A percentile compares a stretch with the other conserved stretches of the same genome.
These are phyloP conservation scores for Acanthochromis polyacanthus DNA, from an alignment of 2,113 vertebrate genomes.

Conservation along the genomic window DNA sequence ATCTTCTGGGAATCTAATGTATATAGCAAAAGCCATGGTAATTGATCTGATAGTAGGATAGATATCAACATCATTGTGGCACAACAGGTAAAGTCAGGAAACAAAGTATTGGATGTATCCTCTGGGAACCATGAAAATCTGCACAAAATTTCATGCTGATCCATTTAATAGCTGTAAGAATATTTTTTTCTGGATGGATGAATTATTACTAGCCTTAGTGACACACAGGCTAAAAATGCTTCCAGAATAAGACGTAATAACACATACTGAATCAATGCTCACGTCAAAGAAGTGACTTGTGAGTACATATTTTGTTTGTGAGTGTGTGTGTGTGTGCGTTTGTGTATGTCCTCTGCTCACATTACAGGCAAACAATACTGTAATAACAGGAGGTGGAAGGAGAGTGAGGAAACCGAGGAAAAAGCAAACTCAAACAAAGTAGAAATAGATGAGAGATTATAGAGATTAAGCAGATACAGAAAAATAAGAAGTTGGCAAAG, in stretches of 20 bases:
- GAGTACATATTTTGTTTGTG: conserved; percentile 35
- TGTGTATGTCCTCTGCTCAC: conserved; percentile 11
- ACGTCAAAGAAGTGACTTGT: background rate
- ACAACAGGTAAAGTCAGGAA: too few relatives aligned
- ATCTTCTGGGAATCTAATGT: too few relatives aligned
- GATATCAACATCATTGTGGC: too few relatives aligned
- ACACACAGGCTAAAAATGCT: background rate
- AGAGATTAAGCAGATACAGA: conserved; percentile 44
- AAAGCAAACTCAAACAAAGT: conserved; percentile 45
- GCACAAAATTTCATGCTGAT: background rate
- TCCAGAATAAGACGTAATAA: background rate
- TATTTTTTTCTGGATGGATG: too few relatives aligned
- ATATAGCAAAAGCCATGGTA: too few relatives aligned
- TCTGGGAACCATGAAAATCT: background rate
- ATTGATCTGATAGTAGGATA: too few relatives aligned
- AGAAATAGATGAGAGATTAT: conserved; percentile 50
- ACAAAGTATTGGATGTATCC: background rate
- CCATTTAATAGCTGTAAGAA: background rate
- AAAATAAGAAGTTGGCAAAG: conserved; percentile 49
- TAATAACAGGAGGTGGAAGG: conserved; percentile 49
- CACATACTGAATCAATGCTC: conserved; percentile 18
- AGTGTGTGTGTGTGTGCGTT: conserved; percentile 30
- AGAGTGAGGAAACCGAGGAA: background rate
- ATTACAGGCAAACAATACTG: conserved; percentile 51
- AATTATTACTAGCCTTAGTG: background rate